These are phyloP conservation scores for Hyppa rectilinea DNA, from an alignment of 2,888 invertebrate genomes.

Conservation along the genomic window DNA sequence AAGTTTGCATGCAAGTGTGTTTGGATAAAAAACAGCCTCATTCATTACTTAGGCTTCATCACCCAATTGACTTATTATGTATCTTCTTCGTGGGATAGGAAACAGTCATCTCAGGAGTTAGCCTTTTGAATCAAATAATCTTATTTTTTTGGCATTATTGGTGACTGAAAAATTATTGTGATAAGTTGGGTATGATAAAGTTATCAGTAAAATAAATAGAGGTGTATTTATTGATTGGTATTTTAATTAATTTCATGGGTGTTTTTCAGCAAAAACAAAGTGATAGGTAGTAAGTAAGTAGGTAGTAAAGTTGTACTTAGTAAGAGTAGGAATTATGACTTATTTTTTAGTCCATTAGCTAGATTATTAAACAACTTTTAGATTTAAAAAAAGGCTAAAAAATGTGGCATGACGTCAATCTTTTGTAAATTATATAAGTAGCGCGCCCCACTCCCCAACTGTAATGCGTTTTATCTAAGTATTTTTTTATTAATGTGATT, in stretches of 20 bases:
- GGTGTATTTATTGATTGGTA: background rate
- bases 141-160: background rate
- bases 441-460: no score
- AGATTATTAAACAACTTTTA: no score
- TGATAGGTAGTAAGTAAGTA: background rate
- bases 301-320: background rate
- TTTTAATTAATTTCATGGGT: background rate
- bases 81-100: no score
- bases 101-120: background rate
- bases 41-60: background rate
- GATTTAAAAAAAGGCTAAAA: no score
- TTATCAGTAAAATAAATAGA: background rate
- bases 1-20: background rate
- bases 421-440: no score
- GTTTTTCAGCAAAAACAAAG: background rate
- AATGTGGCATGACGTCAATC: no score
- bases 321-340: no score
- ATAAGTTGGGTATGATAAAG: background rate
- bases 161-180: background rate
- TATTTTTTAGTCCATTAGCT: no score
- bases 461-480: no score
- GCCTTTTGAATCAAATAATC: background rate
- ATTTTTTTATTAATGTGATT: no score
- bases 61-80: background rate
- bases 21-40: background rate